Conservation (phyloP, 2,797 vertebrate genomes). For the Phoeniculus purpureus region DNA sequence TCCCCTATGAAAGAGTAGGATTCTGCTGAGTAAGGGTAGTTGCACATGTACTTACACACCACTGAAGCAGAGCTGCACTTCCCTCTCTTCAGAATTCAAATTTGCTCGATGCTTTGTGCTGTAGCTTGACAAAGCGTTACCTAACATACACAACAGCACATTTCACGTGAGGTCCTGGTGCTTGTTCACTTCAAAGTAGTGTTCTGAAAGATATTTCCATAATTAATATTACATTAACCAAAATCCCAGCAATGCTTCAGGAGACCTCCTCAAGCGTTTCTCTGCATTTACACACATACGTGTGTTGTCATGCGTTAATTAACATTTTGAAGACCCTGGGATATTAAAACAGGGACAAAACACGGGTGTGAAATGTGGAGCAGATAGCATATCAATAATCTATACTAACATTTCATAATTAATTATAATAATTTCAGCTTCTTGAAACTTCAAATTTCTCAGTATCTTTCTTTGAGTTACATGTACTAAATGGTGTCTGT, state of each 20-base stretch:
- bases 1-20: background rate
- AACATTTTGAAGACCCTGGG: too few relatives aligned
- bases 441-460: too few relatives aligned
- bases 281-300: background rate
- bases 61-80: constrained; percentile 24
- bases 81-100: constrained; percentile 55
- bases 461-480: too few relatives aligned
- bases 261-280: background rate
- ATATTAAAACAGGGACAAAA: too few relatives aligned
- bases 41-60: background rate
- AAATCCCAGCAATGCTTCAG: background rate
- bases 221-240: constrained; percentile 24
- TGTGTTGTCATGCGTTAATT: too few relatives aligned
- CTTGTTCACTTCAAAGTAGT: constrained; percentile 42
- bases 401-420: too few relatives aligned
- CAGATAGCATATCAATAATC: too few relatives aligned
- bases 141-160: background rate
- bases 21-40: background rate
- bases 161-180: constrained; percentile 17
- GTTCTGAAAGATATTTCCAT: constrained; percentile 22
- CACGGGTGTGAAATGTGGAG: too few relatives aligned
- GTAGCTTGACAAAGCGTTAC: constrained; percentile 44
- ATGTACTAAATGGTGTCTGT: too few relatives aligned
- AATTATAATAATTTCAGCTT: too few relatives aligned
- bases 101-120: constrained; percentile 32